Base-by-base conservation (phyloP, 2,888 invertebrate species). In the Drosophila phalerata region DNA sequence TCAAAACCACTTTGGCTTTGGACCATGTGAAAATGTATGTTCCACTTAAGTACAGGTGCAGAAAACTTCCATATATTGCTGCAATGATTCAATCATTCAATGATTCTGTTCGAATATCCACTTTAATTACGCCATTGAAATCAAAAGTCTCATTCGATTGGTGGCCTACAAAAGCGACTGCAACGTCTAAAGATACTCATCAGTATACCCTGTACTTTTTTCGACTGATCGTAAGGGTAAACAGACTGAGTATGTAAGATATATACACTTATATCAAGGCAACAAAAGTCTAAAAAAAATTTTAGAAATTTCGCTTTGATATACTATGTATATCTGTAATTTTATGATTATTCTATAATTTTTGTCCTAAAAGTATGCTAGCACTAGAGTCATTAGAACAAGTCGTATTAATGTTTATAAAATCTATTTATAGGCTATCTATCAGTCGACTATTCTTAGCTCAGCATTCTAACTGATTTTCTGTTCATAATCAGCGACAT, bases 151-250 rank as follows among this genome's bases (percentile, higher is more conserved):
- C 58, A 52, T 37, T 76, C 62, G 45, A 69, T 69, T 70, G 67
- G 49, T 80, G 81, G 77, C 78, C 78, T 73, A 80, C 78, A 80
- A 78, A 77, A 30, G 69, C 10, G 42, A 40, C 15, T 40, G 64
- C 55, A 60, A 53, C 52, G 42, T 63, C 56, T 45, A 45, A 38
- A 78, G 52, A 68, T 45, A 68, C 49, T 56, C 58, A 71, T 45
- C 62, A 64, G 56, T n/a, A 71, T 73, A 67, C 74, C 77, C 77
- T 66, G 62, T 56, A 61, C 22, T 30, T 19, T 3, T 25, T 13
- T 3, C 0, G 22, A n/a, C 2, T 9, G 0, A n/a, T 8, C 10
- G 13, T 15, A 25, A 17, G 25, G 34, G 10, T 25, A 1, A 28
- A 10, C 15, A n/a, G 9, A 13, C 8, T 6, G 3, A 3, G n/a